Percentiles rank a stretch among this genome's conserved stretches.
These are phyloP conservation scores for Hyperopisus bebe DNA, from an alignment of 2,113 vertebrate species.

Conservation along the genomic window DNA sequence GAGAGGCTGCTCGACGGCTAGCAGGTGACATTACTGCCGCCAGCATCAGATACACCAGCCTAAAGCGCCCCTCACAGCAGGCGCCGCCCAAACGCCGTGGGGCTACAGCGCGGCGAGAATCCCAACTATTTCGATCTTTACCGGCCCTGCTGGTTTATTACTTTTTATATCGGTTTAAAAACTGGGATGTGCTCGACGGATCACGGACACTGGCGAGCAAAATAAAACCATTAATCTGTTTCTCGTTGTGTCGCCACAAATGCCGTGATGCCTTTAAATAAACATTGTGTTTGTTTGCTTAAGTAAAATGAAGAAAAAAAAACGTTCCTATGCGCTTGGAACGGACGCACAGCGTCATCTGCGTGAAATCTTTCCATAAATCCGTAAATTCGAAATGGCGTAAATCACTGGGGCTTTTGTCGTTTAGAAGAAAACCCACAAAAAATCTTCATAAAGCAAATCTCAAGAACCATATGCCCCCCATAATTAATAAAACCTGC, in stretches of 20 bases:
- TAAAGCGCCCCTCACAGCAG: not conserved
- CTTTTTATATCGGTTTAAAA: not conserved
- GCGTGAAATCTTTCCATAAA: not conserved
- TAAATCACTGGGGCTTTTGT: not conserved
- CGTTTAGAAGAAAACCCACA: not conserved
- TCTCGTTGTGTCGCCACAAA: not conserved
- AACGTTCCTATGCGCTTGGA: not conserved
- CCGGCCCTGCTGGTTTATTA: not conserved
- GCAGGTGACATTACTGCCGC: not conserved
- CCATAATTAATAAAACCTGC: conserved; percentile 1
- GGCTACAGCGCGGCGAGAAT: not conserved
- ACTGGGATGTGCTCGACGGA: not conserved
- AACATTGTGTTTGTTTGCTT: not conserved
- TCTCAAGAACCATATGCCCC: not conserved
- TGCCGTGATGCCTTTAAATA: not conserved
- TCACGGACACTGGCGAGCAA: not conserved
- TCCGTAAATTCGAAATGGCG: not conserved
- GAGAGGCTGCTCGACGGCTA: not conserved
- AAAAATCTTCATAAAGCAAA: not conserved
- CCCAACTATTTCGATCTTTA: not conserved
- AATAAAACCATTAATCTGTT: not conserved
- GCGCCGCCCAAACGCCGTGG: not conserved
- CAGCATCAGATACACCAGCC: not conserved
- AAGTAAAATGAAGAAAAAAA: not conserved
- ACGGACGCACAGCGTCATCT: not conserved